Evolutionary conservation across 2,888 invertebrate species (phyloP).

Genomic region (Drosophila merina): DNA sequence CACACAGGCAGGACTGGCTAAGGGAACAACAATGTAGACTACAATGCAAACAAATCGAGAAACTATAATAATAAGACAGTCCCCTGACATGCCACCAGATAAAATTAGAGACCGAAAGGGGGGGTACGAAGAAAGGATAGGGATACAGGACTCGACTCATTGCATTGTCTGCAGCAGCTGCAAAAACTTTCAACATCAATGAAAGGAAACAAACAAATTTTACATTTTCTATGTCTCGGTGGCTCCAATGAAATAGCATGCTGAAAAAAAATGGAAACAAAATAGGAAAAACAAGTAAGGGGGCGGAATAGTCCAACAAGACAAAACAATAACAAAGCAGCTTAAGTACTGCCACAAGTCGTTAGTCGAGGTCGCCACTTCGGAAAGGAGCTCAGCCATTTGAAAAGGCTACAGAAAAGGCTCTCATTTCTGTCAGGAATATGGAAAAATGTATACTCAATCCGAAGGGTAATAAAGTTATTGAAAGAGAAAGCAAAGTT

Average conservation of each 20-base stretch:
- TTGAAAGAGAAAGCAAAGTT: neutral
- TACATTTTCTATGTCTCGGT: conserved; percentile 62
- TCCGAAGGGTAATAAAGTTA: neutral
- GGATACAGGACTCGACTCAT: conserved; percentile 17
- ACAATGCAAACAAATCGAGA: conserved; percentile 69
- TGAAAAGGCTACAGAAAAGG: conserved; percentile 17
- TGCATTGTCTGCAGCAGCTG: conserved; percentile 72
- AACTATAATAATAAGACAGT: conserved; percentile 69
- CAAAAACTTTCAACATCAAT: conserved; percentile 74
- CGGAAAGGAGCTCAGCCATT: neutral
- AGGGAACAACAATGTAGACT: conserved; percentile 61
- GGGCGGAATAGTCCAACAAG: conserved; percentile 1
- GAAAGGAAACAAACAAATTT: conserved; percentile 72
- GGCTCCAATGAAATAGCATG: conserved; percentile 26
- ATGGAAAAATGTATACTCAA: neutral
- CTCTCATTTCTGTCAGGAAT: neutral
- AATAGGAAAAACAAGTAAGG: neutral
- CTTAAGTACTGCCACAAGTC: conserved; percentile 51
- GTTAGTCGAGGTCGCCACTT: conserved; percentile 41
- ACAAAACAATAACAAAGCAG: conserved; percentile 49
- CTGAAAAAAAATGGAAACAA: conserved; percentile 8
- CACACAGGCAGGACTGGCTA: conserved; percentile 41
- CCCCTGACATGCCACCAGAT: conserved; percentile 49
- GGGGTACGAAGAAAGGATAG: neutral
- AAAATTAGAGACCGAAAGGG: conserved; percentile 28